Base-by-base conservation (phyloP, 1,140 invertebrate genomes). In the Listronotus oregonensis region DNA sequence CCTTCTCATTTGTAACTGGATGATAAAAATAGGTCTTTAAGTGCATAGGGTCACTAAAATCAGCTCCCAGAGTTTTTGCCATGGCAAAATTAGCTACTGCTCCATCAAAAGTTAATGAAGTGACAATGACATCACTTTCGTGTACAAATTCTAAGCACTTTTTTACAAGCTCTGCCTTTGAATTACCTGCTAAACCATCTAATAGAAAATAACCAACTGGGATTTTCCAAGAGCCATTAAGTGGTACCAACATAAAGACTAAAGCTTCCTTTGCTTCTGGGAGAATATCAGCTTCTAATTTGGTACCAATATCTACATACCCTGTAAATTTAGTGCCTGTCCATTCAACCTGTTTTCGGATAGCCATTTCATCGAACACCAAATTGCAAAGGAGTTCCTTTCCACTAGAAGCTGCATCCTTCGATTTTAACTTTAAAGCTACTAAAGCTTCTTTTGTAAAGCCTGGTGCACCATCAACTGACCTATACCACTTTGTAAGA, bases 11-110 rank as follows among this genome's bases (percentile, higher is more conserved):
- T 17, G 64, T 57, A 11, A 57, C 34, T 18, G 55, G 52, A 54
- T 68, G 47, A 32, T 44, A 43, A 43, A 68, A 56, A 21, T 10
- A 44, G 6, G 69, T 37, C 39, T 44, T 60, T 66, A 54, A 69
- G 75, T 73, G 32, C 72, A 31, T 14, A 51, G 56, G 52, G 72
- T 71, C 9, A 60, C 44, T 50, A 66, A 54, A 78, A 51, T 42
- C 71, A 27, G 44, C 70, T 18, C 78, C 69, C 9, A 51, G 14
- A 54, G 61, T 34, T 40, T 76, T 66, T 68, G 62, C 71, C 27
- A 70, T 46, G 67, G 65, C 75, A 11, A 66, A 57, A 61, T 73
- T 73, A 12, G 52, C 56, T 39, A 59, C 46, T 3, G 47, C 37
- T 15, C 64, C 56, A 61, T 66, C 64, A 54, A 51, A 66, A 44